phyloP scores from a whole-genome alignment of 2,888 invertebrate species.

The Ectemnius lituratus region DNA sequence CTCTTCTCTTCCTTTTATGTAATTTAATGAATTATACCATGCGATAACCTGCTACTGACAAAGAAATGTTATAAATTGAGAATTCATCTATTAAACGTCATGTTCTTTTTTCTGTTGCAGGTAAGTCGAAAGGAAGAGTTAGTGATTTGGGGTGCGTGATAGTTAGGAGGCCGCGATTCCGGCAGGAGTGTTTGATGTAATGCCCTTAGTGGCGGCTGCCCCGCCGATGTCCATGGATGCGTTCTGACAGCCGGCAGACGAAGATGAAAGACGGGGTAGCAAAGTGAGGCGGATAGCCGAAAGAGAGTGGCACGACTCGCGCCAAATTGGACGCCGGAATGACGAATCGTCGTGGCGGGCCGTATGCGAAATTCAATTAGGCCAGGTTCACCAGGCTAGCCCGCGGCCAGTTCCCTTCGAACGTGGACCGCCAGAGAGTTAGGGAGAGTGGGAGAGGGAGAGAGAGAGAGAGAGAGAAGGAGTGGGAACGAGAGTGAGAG shows the following conservation, averaged over 20 bases:
- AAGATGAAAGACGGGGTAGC: slow-evolving; percentile 55
- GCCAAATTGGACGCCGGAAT: slow-evolving; percentile 61
- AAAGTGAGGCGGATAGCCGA: slow-evolving; percentile 34
- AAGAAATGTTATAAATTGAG: not conserved
- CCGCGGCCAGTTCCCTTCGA: slow-evolving; percentile 50
- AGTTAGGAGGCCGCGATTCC: too few relatives aligned
- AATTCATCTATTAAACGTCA: slow-evolving; percentile 5
- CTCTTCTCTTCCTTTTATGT: too few relatives aligned
- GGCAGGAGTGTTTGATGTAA: not conserved
- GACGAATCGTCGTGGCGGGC: slow-evolving; percentile 58
- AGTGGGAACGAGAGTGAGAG: not conserved
- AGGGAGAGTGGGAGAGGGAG: slow-evolving; percentile 1
- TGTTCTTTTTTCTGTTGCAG: slow-evolving; percentile 50
- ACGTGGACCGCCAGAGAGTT: slow-evolving; percentile 52
- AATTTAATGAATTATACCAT: too few relatives aligned
- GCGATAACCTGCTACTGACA: too few relatives aligned
- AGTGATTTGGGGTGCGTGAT: too few relatives aligned
- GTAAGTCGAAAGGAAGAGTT: slow-evolving; percentile 43
- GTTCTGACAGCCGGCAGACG: slow-evolving; percentile 45
- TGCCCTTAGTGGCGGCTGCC: slow-evolving; percentile 7
- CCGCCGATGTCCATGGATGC: slow-evolving; percentile 29
- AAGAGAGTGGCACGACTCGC: slow-evolving; percentile 58
- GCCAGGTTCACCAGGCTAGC: slow-evolving; percentile 52
- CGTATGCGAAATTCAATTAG: slow-evolving; percentile 64
- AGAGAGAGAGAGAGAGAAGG: not conserved